Evolutionary conservation across 2,797 vertebrate species (phyloP).

Genomic region (Cetoscarus ocellatus): DNA sequence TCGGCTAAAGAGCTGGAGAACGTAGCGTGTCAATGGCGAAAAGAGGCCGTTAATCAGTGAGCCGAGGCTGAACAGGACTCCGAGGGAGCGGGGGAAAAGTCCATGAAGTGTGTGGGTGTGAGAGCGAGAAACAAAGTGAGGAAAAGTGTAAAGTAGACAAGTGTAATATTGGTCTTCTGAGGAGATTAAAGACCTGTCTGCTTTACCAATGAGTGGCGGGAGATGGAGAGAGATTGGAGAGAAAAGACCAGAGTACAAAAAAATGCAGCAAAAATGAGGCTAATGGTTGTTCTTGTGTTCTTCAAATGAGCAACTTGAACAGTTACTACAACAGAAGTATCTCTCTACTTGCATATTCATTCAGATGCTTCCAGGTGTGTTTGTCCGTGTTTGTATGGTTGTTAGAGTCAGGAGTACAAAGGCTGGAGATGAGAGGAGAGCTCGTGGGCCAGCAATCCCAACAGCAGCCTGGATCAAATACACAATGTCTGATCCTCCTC

Average conservation of each 20-base stretch:
- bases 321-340: no score
- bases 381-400: background rate
- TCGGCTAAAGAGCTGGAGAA: constrained; percentile 70
- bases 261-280: background rate
- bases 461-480: constrained; percentile 60
- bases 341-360: constrained; percentile 1
- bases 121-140: constrained; percentile 15
- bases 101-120: constrained; percentile 8
- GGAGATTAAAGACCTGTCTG: constrained; percentile 62
- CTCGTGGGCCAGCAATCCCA: constrained; percentile 30
- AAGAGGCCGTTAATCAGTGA: constrained; percentile 68
- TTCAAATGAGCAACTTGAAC: no score
- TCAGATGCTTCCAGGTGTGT: constrained; percentile 2
- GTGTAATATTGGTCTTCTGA: constrained; percentile 56
- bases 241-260: constrained; percentile 28
- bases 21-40: constrained; percentile 51
- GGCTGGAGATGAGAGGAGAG: constrained; percentile 53
- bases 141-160: constrained; percentile 43
- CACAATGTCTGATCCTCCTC: constrained; percentile 39
- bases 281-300: background rate
- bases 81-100: constrained; percentile 22
- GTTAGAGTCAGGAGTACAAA: constrained; percentile 59
- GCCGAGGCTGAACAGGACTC: constrained; percentile 47
- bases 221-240: constrained; percentile 36
- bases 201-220: constrained; percentile 40